Percentiles rank a stretch among this genome's conserved stretches.
These are phyloP conservation scores for Prosapia bicincta DNA, from an alignment of 2,888 invertebrate genomes.

Conservation along the genomic window DNA sequence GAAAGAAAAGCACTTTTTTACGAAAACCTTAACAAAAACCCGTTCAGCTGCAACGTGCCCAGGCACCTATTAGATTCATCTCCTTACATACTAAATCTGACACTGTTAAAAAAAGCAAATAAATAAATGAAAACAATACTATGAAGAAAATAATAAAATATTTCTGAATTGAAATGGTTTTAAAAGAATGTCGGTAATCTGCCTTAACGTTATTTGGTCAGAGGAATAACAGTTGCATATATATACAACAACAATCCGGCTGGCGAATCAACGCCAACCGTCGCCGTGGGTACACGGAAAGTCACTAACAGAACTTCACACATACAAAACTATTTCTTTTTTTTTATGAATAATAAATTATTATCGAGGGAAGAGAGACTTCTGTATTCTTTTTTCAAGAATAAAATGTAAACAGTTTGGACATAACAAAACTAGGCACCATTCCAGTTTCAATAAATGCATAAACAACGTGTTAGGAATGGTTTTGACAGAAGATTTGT, in stretches of 20 bases:
- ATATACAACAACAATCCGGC: constrained; percentile 25
- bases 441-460: constrained; percentile 29
- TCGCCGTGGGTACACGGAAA: constrained; percentile 16
- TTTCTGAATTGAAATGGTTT: background rate
- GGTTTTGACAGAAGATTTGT: constrained; percentile 27
- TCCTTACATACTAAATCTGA: background rate
- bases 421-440: constrained; percentile 20
- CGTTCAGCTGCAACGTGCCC: background rate
- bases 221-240: constrained; percentile 29
- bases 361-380: constrained; percentile 28
- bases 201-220: constrained; percentile 32
- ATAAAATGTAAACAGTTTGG: constrained; percentile 24
- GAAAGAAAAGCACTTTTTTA: background rate
- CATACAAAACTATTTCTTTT: constrained; percentile 22
- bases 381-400: background rate
- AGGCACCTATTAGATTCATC: background rate
- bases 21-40: constrained; percentile 10
- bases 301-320: constrained; percentile 20
- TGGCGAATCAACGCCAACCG: background rate
- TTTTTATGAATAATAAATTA: constrained; percentile 22
- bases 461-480: constrained; percentile 28
- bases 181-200: constrained; percentile 5
- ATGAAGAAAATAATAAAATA: background rate
- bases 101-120: background rate
- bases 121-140: constrained; percentile 4